These are phyloP conservation scores for Phortica okadai DNA, from an alignment of 2,888 invertebrate species.

Conservation along the genomic window DNA sequence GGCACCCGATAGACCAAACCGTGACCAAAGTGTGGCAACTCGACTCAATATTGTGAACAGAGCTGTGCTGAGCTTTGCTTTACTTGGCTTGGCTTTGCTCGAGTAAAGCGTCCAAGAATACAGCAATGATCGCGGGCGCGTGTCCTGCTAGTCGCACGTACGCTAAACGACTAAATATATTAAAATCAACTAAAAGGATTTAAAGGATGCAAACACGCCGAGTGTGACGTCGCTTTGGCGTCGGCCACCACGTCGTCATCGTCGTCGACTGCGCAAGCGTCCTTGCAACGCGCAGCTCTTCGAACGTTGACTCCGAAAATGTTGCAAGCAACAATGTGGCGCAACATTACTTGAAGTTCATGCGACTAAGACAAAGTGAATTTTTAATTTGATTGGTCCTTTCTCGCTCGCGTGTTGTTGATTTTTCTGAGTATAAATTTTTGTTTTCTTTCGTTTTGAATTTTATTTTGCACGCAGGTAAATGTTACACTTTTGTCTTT, in stretches of 20 bases:
- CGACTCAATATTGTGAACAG: not conserved
- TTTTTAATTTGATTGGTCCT: not conserved
- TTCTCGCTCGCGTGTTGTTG: no score
- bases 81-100: not conserved
- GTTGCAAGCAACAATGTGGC: not conserved
- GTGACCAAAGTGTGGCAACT: no score
- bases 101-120: no score
- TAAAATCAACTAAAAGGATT: conserved; percentile 41
- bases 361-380: not conserved
- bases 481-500: conserved; percentile 6
- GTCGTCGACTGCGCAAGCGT: conserved; percentile 34
- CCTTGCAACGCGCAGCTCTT: not conserved
- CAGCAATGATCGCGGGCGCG: not conserved
- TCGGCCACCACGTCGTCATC: conserved; percentile 1
- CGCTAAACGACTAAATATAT: conserved; percentile 45
- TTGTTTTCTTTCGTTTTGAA: not conserved
- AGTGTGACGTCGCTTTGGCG: not conserved
- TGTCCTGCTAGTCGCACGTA: conserved; percentile 45
- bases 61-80: not conserved
- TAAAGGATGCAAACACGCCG: not conserved
- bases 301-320: conserved; percentile 6
- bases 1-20: no score
- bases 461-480: not conserved
- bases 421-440: not conserved
- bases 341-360: not conserved